Evolutionary conservation across 1,140 invertebrate genomes (phyloP), one percentile per base, ranked within the genome.

Genomic region (Caenorhabditis inopinata): DNA sequence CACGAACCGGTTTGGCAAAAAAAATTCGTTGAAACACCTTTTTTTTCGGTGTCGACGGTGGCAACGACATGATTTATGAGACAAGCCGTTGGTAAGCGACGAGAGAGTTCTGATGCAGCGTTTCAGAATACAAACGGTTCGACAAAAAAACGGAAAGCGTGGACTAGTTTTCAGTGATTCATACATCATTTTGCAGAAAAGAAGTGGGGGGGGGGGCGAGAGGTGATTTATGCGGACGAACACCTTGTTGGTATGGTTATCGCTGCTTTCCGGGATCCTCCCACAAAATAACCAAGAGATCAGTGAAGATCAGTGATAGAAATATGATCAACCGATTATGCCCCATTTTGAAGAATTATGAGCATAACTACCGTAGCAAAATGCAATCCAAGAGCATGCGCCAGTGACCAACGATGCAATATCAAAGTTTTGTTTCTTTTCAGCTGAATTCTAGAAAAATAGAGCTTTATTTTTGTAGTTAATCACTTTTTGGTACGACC

Each of bases 21-120:
- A 62, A 25, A 62, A 32, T 62, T 62, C 53, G 29, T 16, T 62
- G 53, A 62, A 62, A 62, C 53, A 62, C 53, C 53, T 7, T 62
- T 62, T 62, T 62, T 32, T 32, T 16, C n/a, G 53, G 27, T 62
- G 16, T 9, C 23, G 11, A 9, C 27, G 53, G 53, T 62, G 16
- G 49, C 23, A n/a, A 9, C 53, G n/a, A 21, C 12, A 29, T 62
- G 53, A 62, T 62, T 62, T 62, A 62, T 29, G 53, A 62, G 53
- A 32, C 9, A 62, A 62, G 35, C 53, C 23, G 53, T 62, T 29
- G 35, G 35, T 62, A 62, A 62, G 53, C 29, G 23, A 53, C 7
- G 12, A 18, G 29, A 62, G 23, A 62, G 35, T 62, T 32, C 35
- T 62, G 53, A 62, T 62, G 53, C 29, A 29, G 53, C 53, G 29